Conservation (phyloP, 1,140 invertebrate species). For the Magallana gigas region DNA sequence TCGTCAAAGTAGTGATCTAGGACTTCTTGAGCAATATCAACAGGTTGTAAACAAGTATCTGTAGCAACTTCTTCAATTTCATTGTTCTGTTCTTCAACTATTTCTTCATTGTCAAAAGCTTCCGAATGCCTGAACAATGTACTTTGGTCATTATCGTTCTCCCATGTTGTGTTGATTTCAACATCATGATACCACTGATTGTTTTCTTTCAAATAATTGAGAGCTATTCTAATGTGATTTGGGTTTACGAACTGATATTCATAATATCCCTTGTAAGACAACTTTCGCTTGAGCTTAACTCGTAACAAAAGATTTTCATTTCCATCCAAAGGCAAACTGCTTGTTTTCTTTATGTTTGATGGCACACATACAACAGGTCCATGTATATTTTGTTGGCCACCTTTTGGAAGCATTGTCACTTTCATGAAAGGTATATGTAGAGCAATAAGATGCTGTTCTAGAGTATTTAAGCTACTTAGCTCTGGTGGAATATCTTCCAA, state of each 20-base stretch:
- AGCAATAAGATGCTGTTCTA: slow-evolving; percentile 44
- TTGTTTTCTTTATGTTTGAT: slow-evolving; percentile 3
- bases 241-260: slow-evolving; percentile 43
- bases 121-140: not conserved
- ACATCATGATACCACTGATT: slow-evolving; percentile 35
- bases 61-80: not conserved
- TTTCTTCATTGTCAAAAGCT: too few relatives aligned
- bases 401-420: slow-evolving; percentile 30
- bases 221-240: slow-evolving; percentile 19
- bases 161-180: not conserved
- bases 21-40: slow-evolving; percentile 57
- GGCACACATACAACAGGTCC: slow-evolving; percentile 48
- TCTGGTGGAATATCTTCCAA: slow-evolving; percentile 42
- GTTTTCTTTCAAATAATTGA: not conserved
- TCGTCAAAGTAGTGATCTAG: slow-evolving; percentile 47
- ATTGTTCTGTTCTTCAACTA: not conserved
- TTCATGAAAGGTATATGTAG: slow-evolving; percentile 42
- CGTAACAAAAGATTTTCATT: slow-evolving; percentile 17
- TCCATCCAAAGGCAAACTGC: slow-evolving; percentile 26
- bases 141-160: not conserved
- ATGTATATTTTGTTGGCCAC: slow-evolving; percentile 38
- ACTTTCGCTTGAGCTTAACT: slow-evolving; percentile 42
- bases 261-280: slow-evolving; percentile 43
- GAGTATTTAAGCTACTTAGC: slow-evolving; percentile 31
- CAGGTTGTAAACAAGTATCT: slow-evolving; percentile 42